These are phyloP conservation scores for Neolamprologus devosi DNA, from an alignment of 2,113 vertebrate species.

Conservation along the genomic window DNA sequence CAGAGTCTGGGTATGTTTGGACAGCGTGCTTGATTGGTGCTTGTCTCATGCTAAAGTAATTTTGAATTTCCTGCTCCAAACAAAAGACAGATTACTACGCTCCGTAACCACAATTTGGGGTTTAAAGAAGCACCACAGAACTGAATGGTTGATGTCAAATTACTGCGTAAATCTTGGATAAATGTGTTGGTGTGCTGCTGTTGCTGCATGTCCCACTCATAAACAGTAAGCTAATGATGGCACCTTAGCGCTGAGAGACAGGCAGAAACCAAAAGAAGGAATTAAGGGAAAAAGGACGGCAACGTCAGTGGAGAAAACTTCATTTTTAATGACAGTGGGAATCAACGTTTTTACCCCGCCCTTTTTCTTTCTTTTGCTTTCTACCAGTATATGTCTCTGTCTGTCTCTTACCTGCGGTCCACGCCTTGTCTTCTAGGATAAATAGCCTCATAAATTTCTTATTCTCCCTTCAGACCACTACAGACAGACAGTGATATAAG, in stretches of 20 bases:
- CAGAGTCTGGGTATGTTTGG: background rate
- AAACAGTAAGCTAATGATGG: background rate
- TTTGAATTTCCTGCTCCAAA: background rate
- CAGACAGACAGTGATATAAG: conserved; percentile 6
- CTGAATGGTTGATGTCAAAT: background rate
- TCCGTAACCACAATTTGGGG: background rate
- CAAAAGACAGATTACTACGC: background rate
- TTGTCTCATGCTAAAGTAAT: background rate
- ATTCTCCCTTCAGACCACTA: conserved; percentile 22
- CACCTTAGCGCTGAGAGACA: background rate
- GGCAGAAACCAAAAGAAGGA: background rate
- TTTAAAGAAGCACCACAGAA: background rate
- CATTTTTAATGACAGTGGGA: conserved; percentile 32
- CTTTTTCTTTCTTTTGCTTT: background rate
- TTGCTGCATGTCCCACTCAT: background rate
- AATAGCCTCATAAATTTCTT: conserved; percentile 41
- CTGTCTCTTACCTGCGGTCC: background rate
- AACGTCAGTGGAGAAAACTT: background rate
- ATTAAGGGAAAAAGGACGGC: background rate
- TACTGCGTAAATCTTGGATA: background rate
- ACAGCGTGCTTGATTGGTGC: background rate
- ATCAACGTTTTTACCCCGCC: background rate
- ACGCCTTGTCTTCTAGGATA: conserved; percentile 21
- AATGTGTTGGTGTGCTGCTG: background rate
- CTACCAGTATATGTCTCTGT: background rate